Base-by-base conservation (phyloP, 2,797 vertebrate genomes). In the Lepilemur ruficaudatus region DNA sequence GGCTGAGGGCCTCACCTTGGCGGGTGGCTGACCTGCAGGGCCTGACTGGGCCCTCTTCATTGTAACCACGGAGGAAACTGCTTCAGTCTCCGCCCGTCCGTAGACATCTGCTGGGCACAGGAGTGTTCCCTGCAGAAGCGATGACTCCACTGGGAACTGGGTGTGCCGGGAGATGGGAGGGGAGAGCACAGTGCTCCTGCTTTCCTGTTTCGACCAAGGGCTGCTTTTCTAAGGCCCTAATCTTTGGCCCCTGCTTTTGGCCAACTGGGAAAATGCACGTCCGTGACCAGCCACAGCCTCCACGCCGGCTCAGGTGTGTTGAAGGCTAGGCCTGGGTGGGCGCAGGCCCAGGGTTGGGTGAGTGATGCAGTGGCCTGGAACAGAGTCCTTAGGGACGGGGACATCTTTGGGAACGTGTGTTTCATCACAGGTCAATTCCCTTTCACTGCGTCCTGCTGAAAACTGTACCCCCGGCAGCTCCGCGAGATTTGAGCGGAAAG, bases 121-220 rank as follows among this genome's bases (percentile, higher is more conserved):
- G 25, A 15, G 32, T 0, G 0, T 13, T 83, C 35, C 38, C 0
- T 0, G 7, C 9, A 5, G 38, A 41, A 30, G 48, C 15, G 0
- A 25, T 12, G n/a, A n/a, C 43, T 35, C 28, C 1, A 5, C 20
- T 3, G 20, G 52, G 52, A 22, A 55, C 52, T 55, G 18, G 52
- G 20, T 22, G 52, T 55, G 52, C 52, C 20, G 0, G 7, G 52
- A 55, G 52, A 55, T 0, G 18, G 52, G 52, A 20, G 20, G 7
- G 0, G 3, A 4, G 7, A n/a, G 41, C 41, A 22, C 13, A 8
- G 17, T 18, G 23, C 67, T 46, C 35, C 69, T 17, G 2, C 7
- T 35, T 20, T 4, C 2, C 28, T 2, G 22, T 1, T 32, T 63
- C 52, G 0, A 8, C 0, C 4, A 25, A n/a, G 41, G 50, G 9